These are phyloP conservation scores for Paracentrotus lividus DNA, from an alignment of 53 echinoderm and acorn worm genomes.

Conservation along the genomic window DNA sequence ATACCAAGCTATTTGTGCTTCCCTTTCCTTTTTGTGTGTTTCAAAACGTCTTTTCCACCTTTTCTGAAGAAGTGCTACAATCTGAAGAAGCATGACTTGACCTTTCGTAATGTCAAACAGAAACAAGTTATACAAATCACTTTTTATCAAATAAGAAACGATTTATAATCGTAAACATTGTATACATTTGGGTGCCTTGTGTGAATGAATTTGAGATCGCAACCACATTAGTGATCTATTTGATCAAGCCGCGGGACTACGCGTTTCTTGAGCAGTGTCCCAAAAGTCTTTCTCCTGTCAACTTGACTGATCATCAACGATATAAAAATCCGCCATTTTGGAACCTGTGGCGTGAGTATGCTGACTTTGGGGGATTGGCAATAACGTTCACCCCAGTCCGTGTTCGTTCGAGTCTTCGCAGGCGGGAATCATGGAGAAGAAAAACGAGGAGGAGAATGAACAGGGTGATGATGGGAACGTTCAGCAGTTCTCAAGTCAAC, in stretches of 20 bases:
- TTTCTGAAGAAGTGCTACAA: neutral
- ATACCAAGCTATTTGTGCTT: neutral
- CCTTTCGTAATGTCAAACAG: neutral
- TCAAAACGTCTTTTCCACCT: neutral
- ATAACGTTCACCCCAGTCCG: neutral
- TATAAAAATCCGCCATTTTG: slow-evolving; percentile 6
- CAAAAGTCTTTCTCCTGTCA: neutral
- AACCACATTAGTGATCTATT: neutral
- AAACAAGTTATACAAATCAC: neutral
- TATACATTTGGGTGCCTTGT: neutral
- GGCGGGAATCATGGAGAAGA: slow-evolving; percentile 23
- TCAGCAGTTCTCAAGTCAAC: slow-evolving; percentile 60
- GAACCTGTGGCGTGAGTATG: neutral
- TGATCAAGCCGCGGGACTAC: neutral
- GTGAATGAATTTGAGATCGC: neutral
- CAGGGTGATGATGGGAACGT: slow-evolving; percentile 42
- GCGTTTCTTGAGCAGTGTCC: neutral
- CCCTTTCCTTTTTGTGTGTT: neutral
- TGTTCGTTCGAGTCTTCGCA: neutral
- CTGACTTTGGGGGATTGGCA: neutral
- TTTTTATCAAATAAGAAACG: neutral
- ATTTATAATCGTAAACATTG: neutral
- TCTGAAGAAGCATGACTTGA: neutral
- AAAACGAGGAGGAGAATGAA: slow-evolving; percentile 43
- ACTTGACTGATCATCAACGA: neutral